These are phyloP conservation scores for Taeniopygia guttata DNA, from an alignment of 2,797 vertebrate species.

Conservation along the genomic window DNA sequence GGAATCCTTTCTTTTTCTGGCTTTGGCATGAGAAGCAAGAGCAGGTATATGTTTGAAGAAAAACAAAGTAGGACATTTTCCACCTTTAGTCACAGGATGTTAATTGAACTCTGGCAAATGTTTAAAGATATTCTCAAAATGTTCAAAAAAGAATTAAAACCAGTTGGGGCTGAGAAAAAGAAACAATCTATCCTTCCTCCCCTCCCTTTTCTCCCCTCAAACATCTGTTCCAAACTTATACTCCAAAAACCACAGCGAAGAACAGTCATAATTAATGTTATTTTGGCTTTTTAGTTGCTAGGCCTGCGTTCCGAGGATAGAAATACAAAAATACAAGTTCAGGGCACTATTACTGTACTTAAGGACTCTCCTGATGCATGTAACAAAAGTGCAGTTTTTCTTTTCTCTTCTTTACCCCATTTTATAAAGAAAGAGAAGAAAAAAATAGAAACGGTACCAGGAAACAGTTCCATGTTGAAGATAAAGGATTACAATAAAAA, in stretches of 20 bases:
- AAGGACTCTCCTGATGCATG: slow-evolving; percentile 59
- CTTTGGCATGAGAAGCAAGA: slow-evolving; percentile 38
- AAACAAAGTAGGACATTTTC: slow-evolving; percentile 83
- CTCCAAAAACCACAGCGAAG: slow-evolving; percentile 65
- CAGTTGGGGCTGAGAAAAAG: slow-evolving; percentile 80
- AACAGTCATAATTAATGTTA: slow-evolving; percentile 71
- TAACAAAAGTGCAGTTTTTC: slow-evolving; percentile 51
- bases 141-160: slow-evolving; percentile 83
- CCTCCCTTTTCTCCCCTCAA: neutral
- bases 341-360: slow-evolving; percentile 50
- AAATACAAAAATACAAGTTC: slow-evolving; percentile 72
- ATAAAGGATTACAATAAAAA: slow-evolving; percentile 66
- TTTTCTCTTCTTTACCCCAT: neutral
- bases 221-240: slow-evolving; percentile 83
- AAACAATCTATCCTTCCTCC: slow-evolving; percentile 66
- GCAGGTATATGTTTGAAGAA: slow-evolving; percentile 62
- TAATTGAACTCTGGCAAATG: slow-evolving; percentile 89
- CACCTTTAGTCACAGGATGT: slow-evolving; percentile 83
- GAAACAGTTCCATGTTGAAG: slow-evolving; percentile 70
- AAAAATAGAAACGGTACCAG: slow-evolving; percentile 46
- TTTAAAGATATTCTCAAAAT: slow-evolving; percentile 80
- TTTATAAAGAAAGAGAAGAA: neutral
- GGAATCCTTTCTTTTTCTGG: slow-evolving; percentile 59
- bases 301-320: slow-evolving; percentile 67
- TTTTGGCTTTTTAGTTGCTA: slow-evolving; percentile 67